phyloP scores from a whole-genome alignment of 64 coral and sea anemone genomes.

The Acropora yongei region DNA sequence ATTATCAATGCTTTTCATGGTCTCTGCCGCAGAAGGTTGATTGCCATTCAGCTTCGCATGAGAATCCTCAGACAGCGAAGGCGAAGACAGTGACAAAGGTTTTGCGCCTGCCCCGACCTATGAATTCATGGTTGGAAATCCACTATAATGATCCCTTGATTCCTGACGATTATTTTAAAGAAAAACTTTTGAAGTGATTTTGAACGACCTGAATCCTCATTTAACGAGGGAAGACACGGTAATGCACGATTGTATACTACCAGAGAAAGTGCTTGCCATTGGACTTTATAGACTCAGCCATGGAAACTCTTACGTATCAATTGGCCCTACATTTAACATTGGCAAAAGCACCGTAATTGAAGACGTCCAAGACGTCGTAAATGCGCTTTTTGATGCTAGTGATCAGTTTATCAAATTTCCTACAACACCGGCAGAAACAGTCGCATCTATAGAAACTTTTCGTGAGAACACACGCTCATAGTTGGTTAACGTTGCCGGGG shows the following conservation, averaged over 20 bases:
- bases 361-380: conserved; percentile 70
- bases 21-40: conserved; percentile 68
- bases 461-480: conserved; percentile 56
- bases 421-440: conserved; percentile 59
- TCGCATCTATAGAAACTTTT: conserved; percentile 44
- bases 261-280: conserved; percentile 72
- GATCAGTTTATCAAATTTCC: conserved; percentile 64
- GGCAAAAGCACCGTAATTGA: conserved; percentile 62
- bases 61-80: conserved; percentile 64
- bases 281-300: conserved; percentile 56
- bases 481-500: conserved; percentile 42
- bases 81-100: conserved; percentile 50
- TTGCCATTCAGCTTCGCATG: conserved; percentile 68
- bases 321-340: conserved; percentile 52
- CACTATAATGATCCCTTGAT: conserved; percentile 53
- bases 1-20: conserved; percentile 71
- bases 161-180: conserved; percentile 60
- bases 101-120: conserved; percentile 47
- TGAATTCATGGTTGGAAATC: conserved; percentile 64
- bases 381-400: conserved; percentile 56
- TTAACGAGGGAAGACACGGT: conserved; percentile 56
- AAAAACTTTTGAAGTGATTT: conserved; percentile 53
- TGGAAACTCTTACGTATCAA: conserved; percentile 62
- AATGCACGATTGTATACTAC: conserved; percentile 46
- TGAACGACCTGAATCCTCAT: conserved; percentile 41